These are phyloP conservation scores for Marmota monax DNA, from an alignment of 2,113 vertebrate genomes.

Conservation along the genomic window DNA sequence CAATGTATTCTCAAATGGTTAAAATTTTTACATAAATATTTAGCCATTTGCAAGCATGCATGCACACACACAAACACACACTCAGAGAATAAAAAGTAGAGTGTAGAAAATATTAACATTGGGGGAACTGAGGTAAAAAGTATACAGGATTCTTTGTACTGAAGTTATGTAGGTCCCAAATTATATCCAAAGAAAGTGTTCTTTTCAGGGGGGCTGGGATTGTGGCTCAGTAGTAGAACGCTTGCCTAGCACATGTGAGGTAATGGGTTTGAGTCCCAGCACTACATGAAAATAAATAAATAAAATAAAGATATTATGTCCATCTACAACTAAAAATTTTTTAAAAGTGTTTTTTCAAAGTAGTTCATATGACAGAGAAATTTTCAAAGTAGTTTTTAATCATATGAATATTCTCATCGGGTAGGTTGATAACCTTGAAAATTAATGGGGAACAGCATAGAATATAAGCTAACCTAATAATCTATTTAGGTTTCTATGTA, in stretches of 20 bases:
- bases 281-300: too few relatives aligned
- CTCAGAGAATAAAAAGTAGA: constrained; percentile 18
- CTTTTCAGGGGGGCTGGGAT: too few relatives aligned
- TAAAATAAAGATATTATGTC: too few relatives aligned
- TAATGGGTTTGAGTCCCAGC: too few relatives aligned
- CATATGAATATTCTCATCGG: neutral
- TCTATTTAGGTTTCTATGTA: constrained; percentile 1
- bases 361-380: neutral
- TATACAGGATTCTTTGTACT: neutral
- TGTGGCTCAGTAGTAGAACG: too few relatives aligned
- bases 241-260: too few relatives aligned
- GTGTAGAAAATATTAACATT: neutral
- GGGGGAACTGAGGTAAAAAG: neutral
- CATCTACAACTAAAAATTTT: too few relatives aligned
- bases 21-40: neutral
- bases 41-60: neutral
- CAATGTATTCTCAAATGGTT: neutral
- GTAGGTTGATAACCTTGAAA: constrained; percentile 29
- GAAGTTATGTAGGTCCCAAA: neutral
- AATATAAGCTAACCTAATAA: neutral
- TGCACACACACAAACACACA: neutral
- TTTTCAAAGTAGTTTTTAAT: constrained; percentile 26
- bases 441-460: neutral
- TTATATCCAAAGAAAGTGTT: neutral
- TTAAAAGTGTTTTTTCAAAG: neutral